Conservation (phyloP, 2,888 invertebrate species). For the Bhutanitis thaidina region DNA sequence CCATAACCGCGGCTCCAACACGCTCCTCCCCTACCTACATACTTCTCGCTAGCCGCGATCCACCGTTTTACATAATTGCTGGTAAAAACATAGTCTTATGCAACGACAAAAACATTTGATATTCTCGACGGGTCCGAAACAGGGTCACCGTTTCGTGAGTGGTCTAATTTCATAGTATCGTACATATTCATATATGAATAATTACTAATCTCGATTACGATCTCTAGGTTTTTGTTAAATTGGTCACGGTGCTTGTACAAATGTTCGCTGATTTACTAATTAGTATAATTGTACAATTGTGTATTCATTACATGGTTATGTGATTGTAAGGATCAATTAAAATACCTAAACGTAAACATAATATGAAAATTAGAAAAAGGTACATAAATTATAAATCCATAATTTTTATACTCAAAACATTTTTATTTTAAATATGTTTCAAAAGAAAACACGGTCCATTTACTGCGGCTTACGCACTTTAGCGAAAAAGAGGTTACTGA, state of each 20-base stretch:
- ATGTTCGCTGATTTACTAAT: conserved; percentile 4
- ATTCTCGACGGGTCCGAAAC: conserved; percentile 55
- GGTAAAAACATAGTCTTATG: conserved; percentile 59
- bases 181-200: conserved; percentile 13
- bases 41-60: conserved; percentile 42
- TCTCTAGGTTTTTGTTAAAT: conserved; percentile 13
- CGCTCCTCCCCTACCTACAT: conserved; percentile 57
- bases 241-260: conserved; percentile 5
- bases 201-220: conserved; percentile 19
- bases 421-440: no score
- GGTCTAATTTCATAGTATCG: conserved; percentile 27
- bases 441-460: no score
- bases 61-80: conserved; percentile 73
- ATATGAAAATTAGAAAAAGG: no score
- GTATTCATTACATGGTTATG: no score
- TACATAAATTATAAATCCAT: no score
- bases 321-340: background rate
- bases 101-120: conserved; percentile 63
- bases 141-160: conserved; percentile 46
- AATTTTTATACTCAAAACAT: no score
- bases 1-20: conserved; percentile 50
- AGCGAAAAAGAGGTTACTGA: no score
- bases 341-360: no score
- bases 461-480: no score
- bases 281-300: background rate